Base-by-base conservation (phyloP, 2,888 invertebrate genomes). In the Dolomedes plantarius region DNA sequence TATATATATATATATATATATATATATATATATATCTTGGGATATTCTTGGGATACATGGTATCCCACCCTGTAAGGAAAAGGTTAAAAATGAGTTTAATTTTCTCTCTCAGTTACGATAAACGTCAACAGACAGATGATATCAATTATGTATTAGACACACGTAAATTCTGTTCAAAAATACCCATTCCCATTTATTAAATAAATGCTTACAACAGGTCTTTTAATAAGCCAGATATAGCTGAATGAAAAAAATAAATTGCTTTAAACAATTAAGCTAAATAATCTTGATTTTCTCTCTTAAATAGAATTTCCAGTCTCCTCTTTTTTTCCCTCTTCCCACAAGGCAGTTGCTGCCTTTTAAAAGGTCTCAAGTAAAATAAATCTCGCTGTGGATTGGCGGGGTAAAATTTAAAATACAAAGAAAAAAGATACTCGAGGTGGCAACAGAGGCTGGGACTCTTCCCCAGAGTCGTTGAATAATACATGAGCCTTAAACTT, bases 401-500 rank as follows among this genome's bases (percentile, higher is more conserved):
- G 71, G 72, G 74, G 72, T 71, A 72, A 83, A 83, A 83, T 83
- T 83, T 83, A 76, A 83, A 83, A 83, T 83, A 83, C 76, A 83
- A 83, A 72, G 64, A 41, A 74, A 82, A 82, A 76, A 76, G 39
- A 46, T 81, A 81, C 56, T 81, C 50, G 71, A 85, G 77, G 85
- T 85, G 85, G 85, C 85, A 78, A 82, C 75, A 75, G 68, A 31
- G 68, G 32, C 74, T 75, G 75, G 23, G 69, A n/a, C 69, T 23
- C 41, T 68, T n/a, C 78, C 85, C 77, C 41, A 68, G 69, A 79
- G 78, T 62, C 79, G 68, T 69, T 86, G 85, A 86, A 86, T 86
- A 86, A 86, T 79, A 79, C 78, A 86, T 86, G 78, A 86, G 78
- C 74, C 78, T 85, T 85, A 85, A 85, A 85, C 85, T 86, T 86